Evolutionary conservation across 1,140 invertebrate species (phyloP), one percentile per base, ranked within the genome.

Genomic region (Drosophila arizonae): DNA sequence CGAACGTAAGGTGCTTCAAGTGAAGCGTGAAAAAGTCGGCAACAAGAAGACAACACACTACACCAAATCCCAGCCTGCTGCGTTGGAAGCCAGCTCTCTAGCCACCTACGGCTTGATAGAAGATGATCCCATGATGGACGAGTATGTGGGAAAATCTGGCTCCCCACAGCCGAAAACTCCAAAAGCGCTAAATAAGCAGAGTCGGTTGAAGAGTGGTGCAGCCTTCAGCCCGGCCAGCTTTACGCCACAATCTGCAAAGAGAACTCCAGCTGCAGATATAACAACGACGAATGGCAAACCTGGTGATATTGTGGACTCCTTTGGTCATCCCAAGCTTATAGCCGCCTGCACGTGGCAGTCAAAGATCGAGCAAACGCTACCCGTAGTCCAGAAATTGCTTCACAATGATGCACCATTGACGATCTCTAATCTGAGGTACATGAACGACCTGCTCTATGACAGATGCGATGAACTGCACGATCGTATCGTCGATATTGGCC

Each of bases 1-100:
- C 77, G 94, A 94, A 75, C 93, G 94, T 72, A 95, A 94, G 92
- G 93, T 94, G 91, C 93, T 94, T 80, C 92, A 93, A 78, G 93
- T 94, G 73, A 91, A 91, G 54, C 90, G 92, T 6, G 89, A 82
- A n/a, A 91, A 91, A 61, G 51, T 64, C 0, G 66, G 50, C 9
- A 21, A 61, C 21, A 81, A 81, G 26, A 70, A 77, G n/a, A 10
- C 51, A 2, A 21, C 48, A 8, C 48, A 64, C 11, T 71, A 68
- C 54, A 13, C 21, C 13, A 82, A 74, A 45, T 30, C 62, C 64
- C 48, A 50, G n/a, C 21, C 24, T 21, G 43, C 61, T 8, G 30
- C 60, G 2, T 21, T 63, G 10, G 79, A 87, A 0, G 51, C 61
- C 0, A 78, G 62, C 11, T 56, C 84, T 1, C 45, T 87, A 33